Evolutionary conservation across 1,140 invertebrate species (phyloP).

Genomic region (Neodiprion fabricii): DNA sequence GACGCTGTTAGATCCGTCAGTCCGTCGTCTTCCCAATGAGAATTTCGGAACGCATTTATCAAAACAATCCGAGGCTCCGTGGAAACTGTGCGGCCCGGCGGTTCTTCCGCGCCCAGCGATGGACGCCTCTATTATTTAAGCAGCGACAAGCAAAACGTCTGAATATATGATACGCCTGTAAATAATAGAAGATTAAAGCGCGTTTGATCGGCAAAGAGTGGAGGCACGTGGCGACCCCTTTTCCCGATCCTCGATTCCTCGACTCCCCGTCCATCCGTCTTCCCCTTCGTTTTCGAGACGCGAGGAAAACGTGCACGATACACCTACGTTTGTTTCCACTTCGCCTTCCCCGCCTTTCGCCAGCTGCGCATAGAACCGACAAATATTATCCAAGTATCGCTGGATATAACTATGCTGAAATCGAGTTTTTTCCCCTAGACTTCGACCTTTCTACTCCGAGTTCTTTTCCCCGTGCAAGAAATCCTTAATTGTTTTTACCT

Average conservation of each 20-base stretch:
- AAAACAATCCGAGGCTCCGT: background rate
- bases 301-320: background rate
- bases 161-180: background rate
- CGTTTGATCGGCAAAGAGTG: background rate
- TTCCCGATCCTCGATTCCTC: too few relatives aligned
- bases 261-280: too few relatives aligned
- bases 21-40: conserved; percentile 1
- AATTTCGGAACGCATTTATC: conserved; percentile 7
- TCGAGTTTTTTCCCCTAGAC: too few relatives aligned
- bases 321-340: background rate
- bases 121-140: background rate
- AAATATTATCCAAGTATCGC: background rate
- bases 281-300: background rate
- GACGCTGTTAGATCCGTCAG: background rate
- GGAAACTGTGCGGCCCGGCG: background rate
- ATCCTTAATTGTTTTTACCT: too few relatives aligned
- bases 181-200: background rate
- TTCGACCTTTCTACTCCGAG: too few relatives aligned
- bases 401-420: background rate
- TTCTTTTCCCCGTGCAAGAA: too few relatives aligned
- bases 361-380: background rate
- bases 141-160: background rate
- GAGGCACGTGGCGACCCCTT: background rate
- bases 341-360: too few relatives aligned
- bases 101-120: background rate